These are phyloP conservation scores for Drosophila fuyamai DNA, from an alignment of 1,140 invertebrate genomes.

Conservation along the genomic window DNA sequence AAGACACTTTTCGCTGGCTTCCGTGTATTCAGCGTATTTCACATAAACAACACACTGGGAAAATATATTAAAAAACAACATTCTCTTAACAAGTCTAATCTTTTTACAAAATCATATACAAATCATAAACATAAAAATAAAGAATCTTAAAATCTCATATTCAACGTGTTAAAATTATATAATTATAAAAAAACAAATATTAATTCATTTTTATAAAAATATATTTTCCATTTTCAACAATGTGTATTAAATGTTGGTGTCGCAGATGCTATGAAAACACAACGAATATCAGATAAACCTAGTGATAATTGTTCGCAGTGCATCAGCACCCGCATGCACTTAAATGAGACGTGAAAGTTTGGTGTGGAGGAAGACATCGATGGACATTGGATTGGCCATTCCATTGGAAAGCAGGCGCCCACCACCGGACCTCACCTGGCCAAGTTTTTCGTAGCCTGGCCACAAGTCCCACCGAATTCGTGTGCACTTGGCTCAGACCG, in stretches of 20 bases:
- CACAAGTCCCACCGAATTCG: constrained; percentile 43
- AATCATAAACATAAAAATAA: no score
- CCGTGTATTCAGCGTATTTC: constrained; percentile 52
- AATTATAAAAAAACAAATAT: no score
- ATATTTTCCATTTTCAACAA: no score
- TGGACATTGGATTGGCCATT: constrained; percentile 28
- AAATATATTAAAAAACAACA: not conserved
- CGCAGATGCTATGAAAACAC: not conserved
- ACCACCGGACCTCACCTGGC: constrained; percentile 27
- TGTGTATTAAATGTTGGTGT: no score
- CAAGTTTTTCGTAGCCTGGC: constrained; percentile 27
- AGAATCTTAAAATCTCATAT: no score
- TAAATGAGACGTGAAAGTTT: constrained; percentile 80
- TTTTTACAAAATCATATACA: no score
- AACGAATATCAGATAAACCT: not conserved
- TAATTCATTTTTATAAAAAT: no score
- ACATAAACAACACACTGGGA: constrained; percentile 5
- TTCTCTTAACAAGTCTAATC: no score
- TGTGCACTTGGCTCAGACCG: constrained; percentile 40
- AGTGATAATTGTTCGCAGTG: constrained; percentile 4
- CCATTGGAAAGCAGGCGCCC: constrained; percentile 68
- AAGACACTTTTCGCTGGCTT: constrained; percentile 58
- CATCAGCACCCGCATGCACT: constrained; percentile 71
- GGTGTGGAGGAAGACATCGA: constrained; percentile 38
- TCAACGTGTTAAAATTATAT: no score